These are phyloP conservation scores for Dendroctonus valens DNA, from an alignment of 1,140 invertebrate genomes.

Conservation along the genomic window DNA sequence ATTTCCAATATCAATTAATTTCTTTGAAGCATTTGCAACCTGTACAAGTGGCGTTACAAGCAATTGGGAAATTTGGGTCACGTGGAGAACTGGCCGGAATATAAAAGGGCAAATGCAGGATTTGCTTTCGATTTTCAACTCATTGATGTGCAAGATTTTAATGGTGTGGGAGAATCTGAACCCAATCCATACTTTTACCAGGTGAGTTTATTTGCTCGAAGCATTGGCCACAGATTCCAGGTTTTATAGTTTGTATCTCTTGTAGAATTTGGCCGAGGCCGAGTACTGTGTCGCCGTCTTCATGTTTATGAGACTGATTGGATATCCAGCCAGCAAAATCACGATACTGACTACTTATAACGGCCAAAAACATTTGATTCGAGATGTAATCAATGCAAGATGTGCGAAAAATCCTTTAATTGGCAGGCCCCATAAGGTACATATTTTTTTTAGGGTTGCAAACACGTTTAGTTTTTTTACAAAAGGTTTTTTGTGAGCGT, in stretches of 20 bases:
- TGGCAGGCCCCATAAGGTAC: constrained; percentile 89
- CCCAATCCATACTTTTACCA: constrained; percentile 99
- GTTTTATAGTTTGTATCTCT: background rate
- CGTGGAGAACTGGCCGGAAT: constrained; percentile 80
- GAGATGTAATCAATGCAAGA: constrained; percentile 92
- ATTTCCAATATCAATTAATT: background rate
- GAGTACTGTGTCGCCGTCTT: constrained; percentile 97
- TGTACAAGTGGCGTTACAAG: constrained; percentile 99
- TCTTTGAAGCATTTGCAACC: constrained; percentile 75
- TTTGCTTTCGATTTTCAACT: constrained; percentile 94
- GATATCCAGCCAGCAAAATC: constrained; percentile 96
- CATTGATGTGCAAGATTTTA: constrained; percentile 96
- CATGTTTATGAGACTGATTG: constrained; percentile 98
- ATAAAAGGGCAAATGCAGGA: constrained; percentile 86
- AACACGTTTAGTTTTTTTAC: constrained; percentile 13
- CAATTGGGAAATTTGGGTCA: constrained; percentile 90
- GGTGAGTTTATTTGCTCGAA: constrained; percentile 51
- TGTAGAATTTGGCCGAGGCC: constrained; percentile 94
- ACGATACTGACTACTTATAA: constrained; percentile 99
- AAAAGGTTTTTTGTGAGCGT: background rate
- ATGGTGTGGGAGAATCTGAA: constrained; percentile 95
- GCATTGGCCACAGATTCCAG: background rate
- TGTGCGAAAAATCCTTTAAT: constrained; percentile 97
- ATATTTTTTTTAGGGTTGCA: background rate
- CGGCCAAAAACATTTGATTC: constrained; percentile 96